Conservation (phyloP, 2,888 invertebrate species). For the Augochlorella aurata region DNA sequence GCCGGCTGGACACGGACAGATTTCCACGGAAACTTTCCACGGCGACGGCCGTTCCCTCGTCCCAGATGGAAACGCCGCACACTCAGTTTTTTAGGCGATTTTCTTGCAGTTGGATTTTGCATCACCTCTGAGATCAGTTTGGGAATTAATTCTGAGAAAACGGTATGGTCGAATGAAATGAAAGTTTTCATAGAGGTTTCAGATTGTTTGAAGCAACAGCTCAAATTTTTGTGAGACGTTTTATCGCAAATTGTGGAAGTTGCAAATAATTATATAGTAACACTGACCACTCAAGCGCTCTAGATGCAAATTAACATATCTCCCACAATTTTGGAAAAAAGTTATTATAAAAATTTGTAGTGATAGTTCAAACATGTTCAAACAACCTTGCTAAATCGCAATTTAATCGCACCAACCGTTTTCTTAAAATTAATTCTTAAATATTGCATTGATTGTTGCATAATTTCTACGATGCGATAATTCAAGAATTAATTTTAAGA, state of each 20-base stretch:
- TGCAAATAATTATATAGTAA: too few relatives aligned
- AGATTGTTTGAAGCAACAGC: neutral
- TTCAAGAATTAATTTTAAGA: neutral
- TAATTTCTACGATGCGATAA: too few relatives aligned
- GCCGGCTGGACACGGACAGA: slow-evolving; percentile 52
- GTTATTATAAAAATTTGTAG: neutral
- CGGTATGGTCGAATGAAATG: neutral
- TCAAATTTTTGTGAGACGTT: neutral
- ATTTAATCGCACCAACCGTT: neutral
- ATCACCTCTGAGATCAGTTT: neutral
- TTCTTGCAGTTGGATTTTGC: too few relatives aligned
- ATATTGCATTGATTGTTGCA: too few relatives aligned
- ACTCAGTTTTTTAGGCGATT: neutral
- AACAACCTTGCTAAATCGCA: neutral
- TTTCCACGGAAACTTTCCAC: slow-evolving; percentile 53
- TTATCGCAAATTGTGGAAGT: neutral
- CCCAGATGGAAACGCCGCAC: slow-evolving; percentile 11
- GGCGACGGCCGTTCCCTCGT: slow-evolving; percentile 32
- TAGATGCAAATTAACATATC: too few relatives aligned
- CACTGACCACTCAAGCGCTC: too few relatives aligned
- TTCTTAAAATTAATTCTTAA: neutral
- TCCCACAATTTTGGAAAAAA: neutral
- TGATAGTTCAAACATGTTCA: neutral
- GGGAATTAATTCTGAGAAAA: neutral
- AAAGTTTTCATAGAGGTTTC: neutral